Evolutionary conservation across 1,140 invertebrate species (phyloP).

Genomic region (Brachionus rubens): DNA sequence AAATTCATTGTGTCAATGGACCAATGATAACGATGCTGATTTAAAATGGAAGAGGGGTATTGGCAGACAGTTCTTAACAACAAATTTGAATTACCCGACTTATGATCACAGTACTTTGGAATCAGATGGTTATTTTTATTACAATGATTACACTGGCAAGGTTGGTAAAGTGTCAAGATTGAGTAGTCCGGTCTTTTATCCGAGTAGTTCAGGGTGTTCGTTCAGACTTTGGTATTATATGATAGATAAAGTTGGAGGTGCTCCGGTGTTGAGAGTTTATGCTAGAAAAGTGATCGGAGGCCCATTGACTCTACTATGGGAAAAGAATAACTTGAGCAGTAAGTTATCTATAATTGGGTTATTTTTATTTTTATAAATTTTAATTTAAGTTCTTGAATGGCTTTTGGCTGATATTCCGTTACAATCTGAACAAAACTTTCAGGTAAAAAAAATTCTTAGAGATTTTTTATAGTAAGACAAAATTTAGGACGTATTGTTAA

Average conservation of each 20-base stretch:
- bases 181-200: slow-evolving; percentile 25
- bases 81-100: not conserved
- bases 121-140: not conserved
- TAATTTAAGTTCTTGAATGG: slow-evolving; percentile 26
- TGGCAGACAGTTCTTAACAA: slow-evolving; percentile 11
- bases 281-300: slow-evolving; percentile 5
- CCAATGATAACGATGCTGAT: slow-evolving; percentile 28
- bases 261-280: not conserved
- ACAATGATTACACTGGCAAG: slow-evolving; percentile 3
- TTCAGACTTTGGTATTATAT: slow-evolving; percentile 44
- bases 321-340: slow-evolving; percentile 25
- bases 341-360: not conserved
- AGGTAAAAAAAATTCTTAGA: too few species aligned
- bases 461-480: too few species aligned
- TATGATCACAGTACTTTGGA: slow-evolving; percentile 22
- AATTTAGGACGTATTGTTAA: not conserved
- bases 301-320: not conserved
- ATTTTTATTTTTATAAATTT: not conserved
- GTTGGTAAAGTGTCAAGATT: not conserved
- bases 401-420: slow-evolving; percentile 8
- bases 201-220: not conserved
- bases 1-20: slow-evolving; percentile 32
- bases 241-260: not conserved
- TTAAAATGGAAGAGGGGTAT: slow-evolving; percentile 6
- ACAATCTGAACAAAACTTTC: slow-evolving; percentile 14